Evolutionary conservation across 2,113 vertebrate species (phyloP).

Genomic region (Epinephelus lanceolatus): DNA sequence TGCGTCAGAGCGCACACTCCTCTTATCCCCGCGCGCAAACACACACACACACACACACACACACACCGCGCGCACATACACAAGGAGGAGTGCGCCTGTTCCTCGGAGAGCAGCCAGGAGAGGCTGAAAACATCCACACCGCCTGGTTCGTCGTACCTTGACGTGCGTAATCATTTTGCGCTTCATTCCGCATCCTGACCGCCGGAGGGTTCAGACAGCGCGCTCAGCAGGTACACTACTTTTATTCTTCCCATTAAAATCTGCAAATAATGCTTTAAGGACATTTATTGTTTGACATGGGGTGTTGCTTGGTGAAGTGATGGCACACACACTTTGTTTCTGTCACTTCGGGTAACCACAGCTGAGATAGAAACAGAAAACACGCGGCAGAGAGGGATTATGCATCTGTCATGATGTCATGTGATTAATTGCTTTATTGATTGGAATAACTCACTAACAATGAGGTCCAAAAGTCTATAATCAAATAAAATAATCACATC

Average conservation of each 20-base stretch:
- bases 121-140: too few species aligned
- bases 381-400: too few species aligned
- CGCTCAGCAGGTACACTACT: constrained; percentile 37
- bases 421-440: not conserved
- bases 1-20: constrained; percentile 12
- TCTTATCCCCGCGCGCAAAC: not conserved
- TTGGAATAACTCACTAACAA: not conserved
- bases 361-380: too few species aligned
- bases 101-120: too few species aligned
- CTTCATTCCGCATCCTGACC: constrained; percentile 40
- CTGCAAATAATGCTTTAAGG: not conserved
- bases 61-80: not conserved
- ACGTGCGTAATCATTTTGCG: constrained; percentile 30
- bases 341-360: too few species aligned
- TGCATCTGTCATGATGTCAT: too few species aligned
- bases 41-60: constrained; percentile 4
- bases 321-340: not conserved
- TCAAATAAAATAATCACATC: too few species aligned
- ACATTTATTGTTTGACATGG: not conserved
- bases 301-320: not conserved
- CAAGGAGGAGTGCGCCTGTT: too few species aligned
- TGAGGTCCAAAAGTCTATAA: too few species aligned
- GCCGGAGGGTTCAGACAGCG: constrained; percentile 21
- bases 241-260: not conserved
- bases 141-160: constrained; percentile 6